Conservation (phyloP, 2,888 invertebrate species). For the Sarcophaga subvicina region DNA sequence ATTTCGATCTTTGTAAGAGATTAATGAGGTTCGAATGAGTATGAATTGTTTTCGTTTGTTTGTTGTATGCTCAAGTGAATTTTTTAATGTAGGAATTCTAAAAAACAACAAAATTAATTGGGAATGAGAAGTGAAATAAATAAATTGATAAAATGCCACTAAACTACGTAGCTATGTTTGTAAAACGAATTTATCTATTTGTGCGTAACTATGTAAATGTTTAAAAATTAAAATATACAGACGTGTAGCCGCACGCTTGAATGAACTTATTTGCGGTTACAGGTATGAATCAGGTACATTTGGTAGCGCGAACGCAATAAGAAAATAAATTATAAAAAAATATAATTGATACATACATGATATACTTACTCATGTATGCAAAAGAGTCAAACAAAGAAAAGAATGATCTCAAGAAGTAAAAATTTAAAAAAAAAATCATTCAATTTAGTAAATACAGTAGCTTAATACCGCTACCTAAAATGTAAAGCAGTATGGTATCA, state of each 20-base stretch:
- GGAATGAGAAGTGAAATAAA: conserved; percentile 17
- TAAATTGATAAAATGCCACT: conserved; percentile 42
- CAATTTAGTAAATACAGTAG: no score
- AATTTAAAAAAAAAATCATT: no score
- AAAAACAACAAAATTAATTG: conserved; percentile 1
- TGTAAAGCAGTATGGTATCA: no score
- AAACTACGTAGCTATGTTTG: conserved; percentile 26
- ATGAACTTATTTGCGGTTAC: conserved; percentile 57
- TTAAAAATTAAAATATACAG: conserved; percentile 13
- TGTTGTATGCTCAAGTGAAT: conserved; percentile 51
- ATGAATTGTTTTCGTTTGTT: conserved; percentile 23
- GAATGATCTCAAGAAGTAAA: no score
- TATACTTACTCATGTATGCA: no score
- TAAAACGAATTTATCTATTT: conserved; percentile 1
- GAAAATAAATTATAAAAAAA: no score
- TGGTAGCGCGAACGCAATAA: background rate
- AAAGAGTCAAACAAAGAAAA: no score
- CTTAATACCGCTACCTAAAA: no score
- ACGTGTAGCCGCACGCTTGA: conserved; percentile 59
- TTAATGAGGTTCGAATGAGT: conserved; percentile 42
- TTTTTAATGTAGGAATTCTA: conserved; percentile 44
- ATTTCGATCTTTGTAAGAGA: background rate
- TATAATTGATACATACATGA: no score
- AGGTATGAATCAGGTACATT: conserved; percentile 40
- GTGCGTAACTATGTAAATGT: conserved; percentile 12